Evolutionary conservation across 1,140 invertebrate species (phyloP).

Genomic region (Hermetia illucens): DNA sequence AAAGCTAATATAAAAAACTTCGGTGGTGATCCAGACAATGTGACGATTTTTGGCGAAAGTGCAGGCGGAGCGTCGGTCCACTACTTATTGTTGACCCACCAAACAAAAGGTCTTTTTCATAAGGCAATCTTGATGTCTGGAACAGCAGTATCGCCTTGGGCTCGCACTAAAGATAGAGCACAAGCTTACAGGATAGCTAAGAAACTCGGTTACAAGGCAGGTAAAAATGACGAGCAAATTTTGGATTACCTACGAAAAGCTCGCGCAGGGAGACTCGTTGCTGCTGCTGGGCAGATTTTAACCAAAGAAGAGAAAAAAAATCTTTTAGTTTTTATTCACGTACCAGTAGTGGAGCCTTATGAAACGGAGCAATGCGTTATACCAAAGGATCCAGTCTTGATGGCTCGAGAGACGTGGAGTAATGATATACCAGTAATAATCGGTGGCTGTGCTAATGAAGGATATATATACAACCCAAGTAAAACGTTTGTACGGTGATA

Average conservation of each 20-base stretch:
- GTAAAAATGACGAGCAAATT: slow-evolving; percentile 15
- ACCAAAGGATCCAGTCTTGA: slow-evolving; percentile 9
- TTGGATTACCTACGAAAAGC: slow-evolving; percentile 12
- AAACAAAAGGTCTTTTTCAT: slow-evolving; percentile 36
- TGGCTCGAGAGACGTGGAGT: slow-evolving; percentile 19
- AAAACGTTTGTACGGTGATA: too few relatives aligned
- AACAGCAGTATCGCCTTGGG: slow-evolving; percentile 30
- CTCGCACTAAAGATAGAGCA: slow-evolving; percentile 12
- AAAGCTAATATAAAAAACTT: slow-evolving; percentile 44
- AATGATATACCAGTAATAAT: slow-evolving; percentile 32
- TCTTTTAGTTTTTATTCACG: slow-evolving; percentile 20
- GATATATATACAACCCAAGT: slow-evolving; percentile 24
- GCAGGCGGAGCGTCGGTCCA: slow-evolving; percentile 35
- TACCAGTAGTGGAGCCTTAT: slow-evolving; percentile 22
- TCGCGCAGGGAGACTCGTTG: slow-evolving; percentile 17
- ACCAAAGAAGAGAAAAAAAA: slow-evolving; percentile 24
- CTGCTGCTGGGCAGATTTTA: slow-evolving; percentile 14
- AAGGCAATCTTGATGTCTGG: slow-evolving; percentile 45
- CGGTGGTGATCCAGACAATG: slow-evolving; percentile 42
- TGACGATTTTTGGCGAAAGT: slow-evolving; percentile 38
- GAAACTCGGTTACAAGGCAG: slow-evolving; percentile 17
- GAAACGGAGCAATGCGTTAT: slow-evolving; percentile 18
- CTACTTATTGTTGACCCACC: slow-evolving; percentile 19
- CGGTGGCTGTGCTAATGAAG: slow-evolving; percentile 29
- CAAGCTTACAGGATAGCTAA: slow-evolving; percentile 22